Percentiles rank a stretch among this genome's conserved stretches.
Evolutionary conservation across 1,140 invertebrate species (phyloP).

Genomic region (Thereuonema tuberculata): DNA sequence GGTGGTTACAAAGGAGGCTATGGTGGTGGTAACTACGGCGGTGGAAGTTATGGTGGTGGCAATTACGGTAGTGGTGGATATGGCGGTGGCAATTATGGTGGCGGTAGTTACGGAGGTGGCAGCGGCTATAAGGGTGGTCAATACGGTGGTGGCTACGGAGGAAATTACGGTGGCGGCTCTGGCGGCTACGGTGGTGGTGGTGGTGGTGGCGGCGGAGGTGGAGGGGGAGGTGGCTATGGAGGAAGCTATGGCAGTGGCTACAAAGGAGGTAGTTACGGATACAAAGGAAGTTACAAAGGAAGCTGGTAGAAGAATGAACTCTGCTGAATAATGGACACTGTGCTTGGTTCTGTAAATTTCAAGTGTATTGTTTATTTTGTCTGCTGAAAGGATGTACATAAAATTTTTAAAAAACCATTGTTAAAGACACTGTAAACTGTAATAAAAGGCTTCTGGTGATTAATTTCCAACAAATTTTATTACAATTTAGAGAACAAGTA

Average conservation of each 20-base stretch:
- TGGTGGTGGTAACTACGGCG: background rate
- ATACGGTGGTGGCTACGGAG: background rate
- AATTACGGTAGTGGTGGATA: background rate
- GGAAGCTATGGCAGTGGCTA: background rate
- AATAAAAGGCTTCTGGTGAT: too few species aligned
- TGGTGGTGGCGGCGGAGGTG: background rate
- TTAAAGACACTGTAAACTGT: too few species aligned
- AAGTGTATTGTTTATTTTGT: too few species aligned
- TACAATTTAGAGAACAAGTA: too few species aligned
- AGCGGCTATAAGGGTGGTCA: background rate
- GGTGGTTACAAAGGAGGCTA: background rate
- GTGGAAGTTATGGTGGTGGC: background rate
- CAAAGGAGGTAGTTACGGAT: background rate
- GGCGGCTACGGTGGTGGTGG: background rate
- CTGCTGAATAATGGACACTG: too few species aligned
- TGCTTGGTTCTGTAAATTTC: too few species aligned
- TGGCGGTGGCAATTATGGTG: background rate
- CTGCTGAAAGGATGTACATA: too few species aligned
- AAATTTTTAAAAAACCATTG: too few species aligned
- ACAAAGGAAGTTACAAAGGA: too few species aligned
- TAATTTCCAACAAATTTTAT: too few species aligned
- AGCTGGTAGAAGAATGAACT: too few species aligned
- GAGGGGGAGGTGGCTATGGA: background rate
- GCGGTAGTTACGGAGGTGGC: background rate
- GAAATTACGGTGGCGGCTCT: background rate